A percentile compares a stretch with the other conserved stretches of the same genome.
These are phyloP conservation scores for Pseudoips prasinana DNA, from an alignment of 2,888 invertebrate species.

Conservation along the genomic window DNA sequence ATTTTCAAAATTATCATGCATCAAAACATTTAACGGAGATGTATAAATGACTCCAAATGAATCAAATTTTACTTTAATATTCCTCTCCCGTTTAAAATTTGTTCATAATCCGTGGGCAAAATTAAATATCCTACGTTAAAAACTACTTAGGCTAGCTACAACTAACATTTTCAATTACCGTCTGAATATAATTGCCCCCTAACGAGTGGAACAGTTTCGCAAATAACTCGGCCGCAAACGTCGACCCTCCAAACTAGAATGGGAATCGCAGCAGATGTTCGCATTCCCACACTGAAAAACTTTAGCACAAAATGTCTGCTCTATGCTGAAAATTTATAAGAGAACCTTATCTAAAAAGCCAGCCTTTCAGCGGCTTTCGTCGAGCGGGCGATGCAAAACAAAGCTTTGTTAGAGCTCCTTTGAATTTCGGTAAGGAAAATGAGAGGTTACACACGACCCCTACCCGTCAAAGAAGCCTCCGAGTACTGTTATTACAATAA, in stretches of 20 bases:
- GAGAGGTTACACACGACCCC: constrained; percentile 74
- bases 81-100: constrained; percentile 3
- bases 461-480: constrained; percentile 69
- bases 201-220: constrained; percentile 53
- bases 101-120: constrained; percentile 7
- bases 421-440: constrained; percentile 80
- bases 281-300: constrained; percentile 70
- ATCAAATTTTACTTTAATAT: no score
- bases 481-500: constrained; percentile 77
- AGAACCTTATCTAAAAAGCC: constrained; percentile 78
- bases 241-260: constrained; percentile 61
- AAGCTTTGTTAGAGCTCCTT: constrained; percentile 79
- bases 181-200: constrained; percentile 48
- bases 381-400: constrained; percentile 77
- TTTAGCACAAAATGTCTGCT: constrained; percentile 63
- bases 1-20: constrained; percentile 14
- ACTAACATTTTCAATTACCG: constrained; percentile 47
- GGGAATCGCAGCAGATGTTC: constrained; percentile 64
- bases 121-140: constrained; percentile 32
- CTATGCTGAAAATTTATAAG: constrained; percentile 72
- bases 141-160: constrained; percentile 35
- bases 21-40: constrained; percentile 7
- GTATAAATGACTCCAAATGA: constrained; percentile 2
- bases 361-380: constrained; percentile 73
- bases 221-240: constrained; percentile 53